These are phyloP conservation scores for Dione juno DNA, from an alignment of 2,888 invertebrate species.

Conservation along the genomic window DNA sequence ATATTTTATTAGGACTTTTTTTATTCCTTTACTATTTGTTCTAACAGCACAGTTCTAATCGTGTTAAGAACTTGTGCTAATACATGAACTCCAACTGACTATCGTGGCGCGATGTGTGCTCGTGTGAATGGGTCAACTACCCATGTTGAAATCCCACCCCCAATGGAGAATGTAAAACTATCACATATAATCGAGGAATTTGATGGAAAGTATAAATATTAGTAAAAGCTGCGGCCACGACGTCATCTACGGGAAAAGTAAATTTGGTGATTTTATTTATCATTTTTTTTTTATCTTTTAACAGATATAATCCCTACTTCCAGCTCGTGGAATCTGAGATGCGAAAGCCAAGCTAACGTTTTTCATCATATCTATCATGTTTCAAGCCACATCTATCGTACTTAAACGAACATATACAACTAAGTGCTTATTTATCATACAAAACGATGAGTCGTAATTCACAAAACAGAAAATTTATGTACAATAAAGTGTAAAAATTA, in stretches of 20 bases:
- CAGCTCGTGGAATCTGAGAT: no score
- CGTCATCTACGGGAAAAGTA: no score
- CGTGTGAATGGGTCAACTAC: no score
- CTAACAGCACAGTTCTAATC: background rate
- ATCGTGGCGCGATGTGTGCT: background rate
- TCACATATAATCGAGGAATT: no score
- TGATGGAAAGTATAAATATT: no score
- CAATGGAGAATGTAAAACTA: no score
- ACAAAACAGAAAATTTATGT: background rate
- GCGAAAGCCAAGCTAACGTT: background rate
- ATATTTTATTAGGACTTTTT: background rate
- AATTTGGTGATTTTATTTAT: no score
- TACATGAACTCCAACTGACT: background rate
- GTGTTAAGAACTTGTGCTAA: background rate
- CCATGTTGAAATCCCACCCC: no score
- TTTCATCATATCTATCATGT: background rate
- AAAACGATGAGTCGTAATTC: background rate
- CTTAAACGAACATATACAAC: background rate
- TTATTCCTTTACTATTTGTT: background rate
- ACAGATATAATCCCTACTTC: no score
- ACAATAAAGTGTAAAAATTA: conserved; percentile 9
- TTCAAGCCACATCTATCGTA: background rate
- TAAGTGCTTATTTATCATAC: background rate
- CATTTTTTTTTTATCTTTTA: no score
- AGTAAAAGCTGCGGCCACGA: no score